These are phyloP conservation scores for Gambusia holbrooki DNA, from an alignment of 2,113 vertebrate species.

Conservation along the genomic window DNA sequence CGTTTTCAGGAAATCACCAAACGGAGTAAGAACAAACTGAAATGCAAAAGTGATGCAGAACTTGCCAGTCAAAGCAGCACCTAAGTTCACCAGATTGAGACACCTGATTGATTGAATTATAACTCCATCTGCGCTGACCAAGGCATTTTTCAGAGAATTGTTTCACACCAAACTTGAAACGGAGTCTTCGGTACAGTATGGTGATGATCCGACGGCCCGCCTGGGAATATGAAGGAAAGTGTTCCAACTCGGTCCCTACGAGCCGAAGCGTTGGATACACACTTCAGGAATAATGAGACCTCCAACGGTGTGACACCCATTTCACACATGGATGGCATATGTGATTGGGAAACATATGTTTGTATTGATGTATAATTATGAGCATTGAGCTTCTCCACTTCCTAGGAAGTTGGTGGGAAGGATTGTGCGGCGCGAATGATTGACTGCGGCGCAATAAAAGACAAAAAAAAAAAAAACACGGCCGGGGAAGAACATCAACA, in stretches of 20 bases:
- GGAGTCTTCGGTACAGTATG: slow-evolving; percentile 1
- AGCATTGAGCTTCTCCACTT: slow-evolving; percentile 68
- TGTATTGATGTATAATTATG: slow-evolving; percentile 82
- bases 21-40: background rate
- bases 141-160: slow-evolving; percentile 6
- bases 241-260: slow-evolving; percentile 30
- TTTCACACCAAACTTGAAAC: slow-evolving; percentile 46
- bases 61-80: background rate
- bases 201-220: slow-evolving; percentile 28
- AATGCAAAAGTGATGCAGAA: background rate
- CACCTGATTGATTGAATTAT: background rate
- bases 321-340: slow-evolving; percentile 82
- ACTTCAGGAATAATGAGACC: slow-evolving; percentile 70
- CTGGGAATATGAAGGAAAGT: slow-evolving; percentile 31
- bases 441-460: slow-evolving; percentile 40
- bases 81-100: background rate
- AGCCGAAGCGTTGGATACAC: slow-evolving; percentile 45
- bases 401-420: slow-evolving; percentile 68
- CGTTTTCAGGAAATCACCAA: too few relatives aligned
- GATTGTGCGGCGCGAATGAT: slow-evolving; percentile 49
- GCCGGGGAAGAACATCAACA: slow-evolving; percentile 62
- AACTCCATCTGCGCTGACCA: slow-evolving; percentile 16
- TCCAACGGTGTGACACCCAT: slow-evolving; percentile 75
- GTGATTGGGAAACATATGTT: slow-evolving; percentile 80
- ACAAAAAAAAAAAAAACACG: slow-evolving; percentile 48